These are phyloP conservation scores for Phaenicophaeus curvirostris DNA, from an alignment of 2,797 vertebrate species.

Conservation along the genomic window DNA sequence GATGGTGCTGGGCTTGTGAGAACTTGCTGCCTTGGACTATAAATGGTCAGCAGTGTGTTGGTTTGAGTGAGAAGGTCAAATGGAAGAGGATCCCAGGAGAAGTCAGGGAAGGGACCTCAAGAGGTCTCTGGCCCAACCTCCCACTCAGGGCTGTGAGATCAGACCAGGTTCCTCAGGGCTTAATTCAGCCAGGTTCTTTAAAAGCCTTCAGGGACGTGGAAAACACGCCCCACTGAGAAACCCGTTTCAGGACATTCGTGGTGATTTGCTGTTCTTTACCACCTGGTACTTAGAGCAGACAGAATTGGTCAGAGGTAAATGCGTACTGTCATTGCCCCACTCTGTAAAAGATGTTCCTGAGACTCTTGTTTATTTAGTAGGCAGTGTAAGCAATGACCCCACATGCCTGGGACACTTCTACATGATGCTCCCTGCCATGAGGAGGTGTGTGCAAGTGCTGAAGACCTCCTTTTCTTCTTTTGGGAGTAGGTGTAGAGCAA, in stretches of 20 bases:
- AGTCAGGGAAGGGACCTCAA: not conserved
- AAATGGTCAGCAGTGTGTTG: accelerated
- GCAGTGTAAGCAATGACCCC: not conserved
- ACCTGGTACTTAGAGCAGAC: not conserved
- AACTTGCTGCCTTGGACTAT: not conserved
- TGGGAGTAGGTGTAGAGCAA: not conserved
- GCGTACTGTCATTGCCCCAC: accelerated
- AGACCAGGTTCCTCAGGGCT: not conserved
- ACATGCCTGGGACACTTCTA: not conserved
- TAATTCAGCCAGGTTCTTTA: not conserved
- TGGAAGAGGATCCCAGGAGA: not conserved
- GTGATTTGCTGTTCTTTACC: not conserved
- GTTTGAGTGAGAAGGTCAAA: not conserved
- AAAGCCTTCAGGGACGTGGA: not conserved
- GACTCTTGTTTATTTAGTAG: not conserved
- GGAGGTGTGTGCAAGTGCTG: not conserved
- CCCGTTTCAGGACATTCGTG: not conserved
- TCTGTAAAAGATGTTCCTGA: not conserved
- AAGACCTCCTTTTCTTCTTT: not conserved
- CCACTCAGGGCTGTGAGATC: not conserved
- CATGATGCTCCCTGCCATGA: not conserved
- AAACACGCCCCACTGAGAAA: not conserved
- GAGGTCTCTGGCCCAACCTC: not conserved
- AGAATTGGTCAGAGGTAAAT: not conserved
- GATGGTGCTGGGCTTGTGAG: not conserved